A percentile compares a stretch with the other conserved stretches of the same genome.
These are phyloP conservation scores for Thymelicus acteon DNA, from an alignment of 2,888 invertebrate species.

Conservation along the genomic window DNA sequence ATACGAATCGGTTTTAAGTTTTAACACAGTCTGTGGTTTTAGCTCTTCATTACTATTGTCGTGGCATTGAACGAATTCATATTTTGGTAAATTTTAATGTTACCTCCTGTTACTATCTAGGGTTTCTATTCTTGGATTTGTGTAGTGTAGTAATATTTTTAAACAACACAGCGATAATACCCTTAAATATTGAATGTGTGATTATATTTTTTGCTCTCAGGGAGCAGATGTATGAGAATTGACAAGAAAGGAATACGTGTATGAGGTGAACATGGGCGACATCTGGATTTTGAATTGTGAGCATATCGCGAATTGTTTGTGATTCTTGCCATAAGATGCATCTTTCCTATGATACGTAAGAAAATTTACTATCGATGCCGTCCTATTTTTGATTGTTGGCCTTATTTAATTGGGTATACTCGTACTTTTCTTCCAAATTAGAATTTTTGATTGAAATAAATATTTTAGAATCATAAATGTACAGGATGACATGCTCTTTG, in stretches of 20 bases:
- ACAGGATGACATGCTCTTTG: too few species aligned
- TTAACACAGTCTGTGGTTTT: not conserved
- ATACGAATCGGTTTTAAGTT: conserved; percentile 5
- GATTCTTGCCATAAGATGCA: conserved; percentile 13
- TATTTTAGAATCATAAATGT: too few species aligned
- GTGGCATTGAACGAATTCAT: conserved; percentile 1
- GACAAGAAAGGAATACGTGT: conserved; percentile 9
- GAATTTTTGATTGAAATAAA: too few species aligned
- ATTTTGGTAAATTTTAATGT: conserved; percentile 3
- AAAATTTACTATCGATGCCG: not conserved
- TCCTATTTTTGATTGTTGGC: too few species aligned
- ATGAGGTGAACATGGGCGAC: conserved; percentile 19
- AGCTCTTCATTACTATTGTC: not conserved
- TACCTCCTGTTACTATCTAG: not conserved
- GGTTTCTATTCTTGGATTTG: not conserved
- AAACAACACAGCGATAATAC: not conserved
- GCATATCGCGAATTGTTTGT: conserved; percentile 19
- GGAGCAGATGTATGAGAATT: conserved; percentile 7
- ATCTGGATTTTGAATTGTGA: conserved; percentile 32
- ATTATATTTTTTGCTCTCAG: conserved; percentile 19
- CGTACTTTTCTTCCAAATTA: too few species aligned
- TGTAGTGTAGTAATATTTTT: not conserved
- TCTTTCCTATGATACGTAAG: not conserved
- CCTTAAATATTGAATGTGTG: not conserved
- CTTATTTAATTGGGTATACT: too few species aligned